Evolutionary conservation across 2,797 vertebrate species (phyloP), one percentile per base, ranked within the genome.

Genomic region (Odontamblyopus rebecca): DNA sequence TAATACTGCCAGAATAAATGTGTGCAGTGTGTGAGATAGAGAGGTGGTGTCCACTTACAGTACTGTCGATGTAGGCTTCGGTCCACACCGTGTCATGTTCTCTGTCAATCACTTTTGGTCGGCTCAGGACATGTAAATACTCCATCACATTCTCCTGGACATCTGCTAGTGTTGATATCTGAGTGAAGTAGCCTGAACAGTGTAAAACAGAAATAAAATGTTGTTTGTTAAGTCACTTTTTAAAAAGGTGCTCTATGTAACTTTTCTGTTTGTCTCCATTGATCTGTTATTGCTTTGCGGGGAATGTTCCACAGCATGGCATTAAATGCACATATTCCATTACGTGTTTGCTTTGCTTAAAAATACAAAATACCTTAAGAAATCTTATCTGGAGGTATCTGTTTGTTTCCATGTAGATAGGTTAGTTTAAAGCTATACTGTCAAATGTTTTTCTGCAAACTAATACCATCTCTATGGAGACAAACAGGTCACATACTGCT

Each of bases 111-210:
- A 99, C 98, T 85, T 99, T 99, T 18, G 98, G 97, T n/a, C 98
- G 93, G 86, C 98, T 99, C 66, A 99, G 95, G 41, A 99, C 98
- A 0, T 99, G 98, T 16, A 99, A 96, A 76, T 99, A 99, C 83
- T 99, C 97, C 98, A 99, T 99, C 76, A 99, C 97, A 1, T 99
- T 99, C 89, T 99, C 97, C 74, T 99, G 98, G 70, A 99, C 97
- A 2, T 99, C 98, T 53, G 98, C 98, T 90, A 99, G 76, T 0
- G 98, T 99, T 67, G 97, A 99, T 82, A 99, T 99, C 89, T 99
- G 97, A 70, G 98, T 98, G 75, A 99, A 99, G 89, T 98, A 99
- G 4, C 98, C 98, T 99, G 91, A 69, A 27, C 30, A 16, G 35
- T 51, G 51, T 67, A 16, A 69, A 48, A 27, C 26, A 67, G 26